Base-by-base conservation (phyloP, 1,140 invertebrate genomes). In the Planococcus citri region DNA sequence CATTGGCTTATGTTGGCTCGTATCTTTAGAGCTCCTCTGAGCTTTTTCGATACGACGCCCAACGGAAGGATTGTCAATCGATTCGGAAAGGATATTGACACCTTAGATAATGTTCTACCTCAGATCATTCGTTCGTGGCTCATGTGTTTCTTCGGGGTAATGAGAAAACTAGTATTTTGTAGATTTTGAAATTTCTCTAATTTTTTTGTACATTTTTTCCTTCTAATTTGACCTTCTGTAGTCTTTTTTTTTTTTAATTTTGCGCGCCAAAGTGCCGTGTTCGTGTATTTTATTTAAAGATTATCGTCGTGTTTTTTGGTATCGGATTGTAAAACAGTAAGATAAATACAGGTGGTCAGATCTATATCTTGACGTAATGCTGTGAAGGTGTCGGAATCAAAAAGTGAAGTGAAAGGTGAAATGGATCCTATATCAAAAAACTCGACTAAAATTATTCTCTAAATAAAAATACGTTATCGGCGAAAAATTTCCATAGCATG, bases 1-100 rank as follows among this genome's bases (percentile, higher is more conserved):
- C 93, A 97, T 81, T 77, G 82, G 73, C 76, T 83, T 71, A 85
- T 95, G 79, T 82, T 96, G 76, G 75, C 77, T 68, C 86, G 85
- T 75, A 83, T 95, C 75, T 79, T 95, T 76, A 85, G 84, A 76
- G 83, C 86, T 68, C 88, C 88, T 72, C 81, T 89, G 80, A 81
- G 81, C 78, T 93, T 94, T 82, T 96, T 91, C 81, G 92, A 95
- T 80, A 88, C 87, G 73, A 95, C 92, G 72, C 93, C 93, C 58
- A 77, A 85, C 73, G 93, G 92, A 79, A 83, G 93, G 76, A 87
- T 95, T 73, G 82, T 95, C 74, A 87, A 91, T 78, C 85, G 92
- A 76, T 93, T 95, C 81, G 86, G 88, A 76, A 73, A 73, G 68
- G 86, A 86, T 77, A 78, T 86, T 72, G 84, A 86, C 77, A 82